phyloP scores from a whole-genome alignment of 1,140 invertebrate genomes.

The Dysdera silvatica region DNA sequence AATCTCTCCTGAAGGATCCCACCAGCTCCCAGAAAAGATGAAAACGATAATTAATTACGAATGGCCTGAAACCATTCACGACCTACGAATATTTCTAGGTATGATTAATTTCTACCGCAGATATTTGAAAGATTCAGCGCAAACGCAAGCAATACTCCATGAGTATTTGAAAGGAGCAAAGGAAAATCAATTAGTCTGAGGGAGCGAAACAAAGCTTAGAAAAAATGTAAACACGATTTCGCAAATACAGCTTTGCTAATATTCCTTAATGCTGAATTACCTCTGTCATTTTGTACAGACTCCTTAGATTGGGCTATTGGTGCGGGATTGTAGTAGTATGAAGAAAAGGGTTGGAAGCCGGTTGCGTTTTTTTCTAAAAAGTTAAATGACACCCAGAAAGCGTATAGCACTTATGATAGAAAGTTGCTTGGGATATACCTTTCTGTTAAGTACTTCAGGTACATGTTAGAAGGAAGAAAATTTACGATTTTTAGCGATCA shows the following conservation, averaged over 20 bases:
- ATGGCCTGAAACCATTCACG: slow-evolving; percentile 36
- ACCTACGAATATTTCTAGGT: slow-evolving; percentile 40
- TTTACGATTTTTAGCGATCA: no score
- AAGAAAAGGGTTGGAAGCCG: no score
- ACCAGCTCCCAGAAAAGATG: slow-evolving; percentile 9
- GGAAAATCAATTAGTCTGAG: slow-evolving; percentile 21
- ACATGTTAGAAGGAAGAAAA: no score
- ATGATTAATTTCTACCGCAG: slow-evolving; percentile 43
- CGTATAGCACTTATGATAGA: no score
- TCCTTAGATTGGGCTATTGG: slow-evolving; percentile 22
- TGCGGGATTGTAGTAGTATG: slow-evolving; percentile 22
- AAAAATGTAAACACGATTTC: slow-evolving; percentile 40
- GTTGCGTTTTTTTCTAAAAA: no score
- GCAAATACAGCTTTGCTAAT: slow-evolving; percentile 15
- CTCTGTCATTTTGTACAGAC: slow-evolving; percentile 21
- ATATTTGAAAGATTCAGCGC: slow-evolving; percentile 39
- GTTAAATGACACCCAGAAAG: no score
- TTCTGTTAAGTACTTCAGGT: no score
- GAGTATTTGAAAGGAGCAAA: neutral
- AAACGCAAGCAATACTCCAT: slow-evolving; percentile 21
- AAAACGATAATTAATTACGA: slow-evolving; percentile 32
- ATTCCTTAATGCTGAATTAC: slow-evolving; percentile 4
- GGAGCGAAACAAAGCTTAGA: slow-evolving; percentile 38
- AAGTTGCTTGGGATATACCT: no score
- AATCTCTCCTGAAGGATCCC: no score